These are phyloP conservation scores for Caenorhabditis macrosperma DNA, from an alignment of 2,888 invertebrate species.

Conservation along the genomic window DNA sequence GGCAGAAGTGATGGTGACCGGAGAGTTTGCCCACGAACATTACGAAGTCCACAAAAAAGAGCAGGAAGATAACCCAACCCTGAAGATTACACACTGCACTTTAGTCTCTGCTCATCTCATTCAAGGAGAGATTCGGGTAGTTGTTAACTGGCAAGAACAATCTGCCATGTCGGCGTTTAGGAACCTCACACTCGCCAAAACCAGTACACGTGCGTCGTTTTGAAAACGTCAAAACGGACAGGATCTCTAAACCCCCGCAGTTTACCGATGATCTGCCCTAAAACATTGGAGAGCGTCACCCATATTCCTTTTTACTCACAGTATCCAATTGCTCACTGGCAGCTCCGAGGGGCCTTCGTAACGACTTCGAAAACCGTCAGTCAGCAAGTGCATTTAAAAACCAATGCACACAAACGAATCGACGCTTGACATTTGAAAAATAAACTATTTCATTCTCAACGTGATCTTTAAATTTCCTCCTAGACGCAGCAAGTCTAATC, in stretches of 20 bases:
- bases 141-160: too few species aligned
- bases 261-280: constrained; percentile 46
- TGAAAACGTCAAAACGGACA: constrained; percentile 26
- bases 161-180: constrained; percentile 4
- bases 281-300: constrained; percentile 9
- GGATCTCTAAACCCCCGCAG: constrained; percentile 29
- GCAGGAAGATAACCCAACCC: constrained; percentile 19
- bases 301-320: constrained; percentile 43
- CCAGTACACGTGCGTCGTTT: constrained; percentile 13
- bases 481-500: too few species aligned
- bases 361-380: constrained; percentile 6
- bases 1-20: constrained; percentile 28
- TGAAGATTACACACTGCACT: constrained; percentile 37
- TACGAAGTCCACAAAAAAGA: constrained; percentile 15
- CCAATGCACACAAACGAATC: neutral
- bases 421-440: neutral
- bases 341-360: constrained; percentile 44
- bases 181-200: constrained; percentile 30
- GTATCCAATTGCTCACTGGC: constrained; percentile 53
- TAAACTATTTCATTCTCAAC: too few species aligned
- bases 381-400: neutral
- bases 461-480: too few species aligned
- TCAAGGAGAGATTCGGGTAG: constrained; percentile 34
- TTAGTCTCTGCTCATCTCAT: constrained; percentile 31
- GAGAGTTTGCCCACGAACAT: constrained; percentile 31